Conservation (phyloP, 2,888 invertebrate species). For the Ectropis crepuscularia region DNA sequence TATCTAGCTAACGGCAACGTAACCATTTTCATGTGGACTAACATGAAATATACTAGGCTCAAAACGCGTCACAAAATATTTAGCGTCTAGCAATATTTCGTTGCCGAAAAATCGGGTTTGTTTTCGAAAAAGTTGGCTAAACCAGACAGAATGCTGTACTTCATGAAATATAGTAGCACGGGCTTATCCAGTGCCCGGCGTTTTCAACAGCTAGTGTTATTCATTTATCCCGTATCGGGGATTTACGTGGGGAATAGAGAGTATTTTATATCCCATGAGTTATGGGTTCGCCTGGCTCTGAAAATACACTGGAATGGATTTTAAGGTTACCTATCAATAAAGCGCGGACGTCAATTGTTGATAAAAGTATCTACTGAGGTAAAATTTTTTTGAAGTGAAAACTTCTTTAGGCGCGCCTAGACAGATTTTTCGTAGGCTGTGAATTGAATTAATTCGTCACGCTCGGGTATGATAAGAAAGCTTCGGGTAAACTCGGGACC, state of each 20-base stretch:
- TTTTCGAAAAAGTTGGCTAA: slow-evolving; percentile 45
- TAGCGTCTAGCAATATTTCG: slow-evolving; percentile 37
- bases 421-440: too few relatives aligned
- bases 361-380: too few relatives aligned
- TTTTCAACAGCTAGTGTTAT: slow-evolving; percentile 39
- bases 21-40: too few relatives aligned
- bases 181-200: slow-evolving; percentile 37
- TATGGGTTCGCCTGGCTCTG: slow-evolving; percentile 16
- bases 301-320: too few relatives aligned
- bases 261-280: slow-evolving; percentile 41
- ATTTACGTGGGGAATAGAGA: slow-evolving; percentile 38
- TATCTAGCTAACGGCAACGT: too few relatives aligned
- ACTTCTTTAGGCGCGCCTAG: too few relatives aligned
- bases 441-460: too few relatives aligned
- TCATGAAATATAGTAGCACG: slow-evolving; percentile 45
- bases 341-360: too few relatives aligned
- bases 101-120: slow-evolving; percentile 33
- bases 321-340: too few relatives aligned
- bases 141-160: slow-evolving; percentile 47
- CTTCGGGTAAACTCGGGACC: too few relatives aligned
- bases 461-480: too few relatives aligned
- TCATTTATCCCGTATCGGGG: slow-evolving; percentile 42
- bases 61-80: slow-evolving; percentile 9
- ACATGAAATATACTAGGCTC: background rate
- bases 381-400: too few relatives aligned